Evolutionary conservation across 2,797 vertebrate genomes (phyloP).

Genomic region (Chaetophractus vellerosus): DNA sequence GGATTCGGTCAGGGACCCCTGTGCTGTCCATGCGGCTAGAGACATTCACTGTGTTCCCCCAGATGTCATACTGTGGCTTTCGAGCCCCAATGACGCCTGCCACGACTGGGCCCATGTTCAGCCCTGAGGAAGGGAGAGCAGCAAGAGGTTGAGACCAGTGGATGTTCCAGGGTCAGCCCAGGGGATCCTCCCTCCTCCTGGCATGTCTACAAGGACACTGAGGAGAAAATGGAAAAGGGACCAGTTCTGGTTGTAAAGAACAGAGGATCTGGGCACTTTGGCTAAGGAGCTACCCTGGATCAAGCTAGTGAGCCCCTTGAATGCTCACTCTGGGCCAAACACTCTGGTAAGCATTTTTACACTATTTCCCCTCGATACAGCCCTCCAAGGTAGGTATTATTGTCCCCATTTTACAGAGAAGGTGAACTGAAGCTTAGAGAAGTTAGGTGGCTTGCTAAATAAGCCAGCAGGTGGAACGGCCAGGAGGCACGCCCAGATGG

Average conservation of each 20-base stretch:
- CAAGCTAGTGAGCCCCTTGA: neutral
- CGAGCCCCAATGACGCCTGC: constrained; percentile 96
- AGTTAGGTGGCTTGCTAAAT: neutral
- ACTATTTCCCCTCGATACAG: neutral
- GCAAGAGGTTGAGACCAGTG: neutral
- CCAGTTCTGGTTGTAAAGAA: neutral
- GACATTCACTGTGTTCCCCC: constrained; percentile 96
- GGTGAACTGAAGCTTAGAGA: neutral
- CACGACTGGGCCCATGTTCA: constrained; percentile 97
- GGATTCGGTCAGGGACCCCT: constrained; percentile 91
- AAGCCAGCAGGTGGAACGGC: neutral
- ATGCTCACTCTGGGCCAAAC: neutral
- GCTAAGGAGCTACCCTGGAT: neutral
- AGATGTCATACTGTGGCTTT: constrained; percentile 97
- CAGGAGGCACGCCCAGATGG: constrained; percentile 45
- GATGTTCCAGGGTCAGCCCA: neutral
- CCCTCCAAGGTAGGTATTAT: neutral
- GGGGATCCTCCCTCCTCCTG: neutral
- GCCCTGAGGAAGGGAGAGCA: constrained; percentile 84
- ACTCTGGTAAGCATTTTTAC: neutral
- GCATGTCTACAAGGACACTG: constrained; percentile 24
- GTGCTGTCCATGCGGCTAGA: constrained; percentile 93
- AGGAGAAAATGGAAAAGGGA: neutral
- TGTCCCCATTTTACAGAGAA: constrained; percentile 7
- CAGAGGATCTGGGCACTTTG: neutral